A percentile compares a stretch with the other conserved stretches of the same genome.
phyloP scores from a whole-genome alignment of 2,888 invertebrate genomes.

The Magallana nippona region DNA sequence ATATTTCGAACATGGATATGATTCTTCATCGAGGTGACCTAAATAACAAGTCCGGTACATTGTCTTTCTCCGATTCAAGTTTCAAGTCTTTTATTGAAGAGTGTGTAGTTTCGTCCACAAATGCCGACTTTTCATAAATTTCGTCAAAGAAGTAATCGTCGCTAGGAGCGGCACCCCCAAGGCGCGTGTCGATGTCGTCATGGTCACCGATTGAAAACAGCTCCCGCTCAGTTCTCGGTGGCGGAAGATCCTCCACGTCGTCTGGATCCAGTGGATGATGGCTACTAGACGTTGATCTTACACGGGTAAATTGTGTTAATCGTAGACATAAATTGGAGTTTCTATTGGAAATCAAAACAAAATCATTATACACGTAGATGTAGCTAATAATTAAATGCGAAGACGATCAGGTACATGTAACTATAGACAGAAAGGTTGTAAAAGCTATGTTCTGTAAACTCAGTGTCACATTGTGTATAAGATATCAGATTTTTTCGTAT shows the following conservation, averaged over 20 bases:
- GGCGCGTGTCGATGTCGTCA: slow-evolving; percentile 57
- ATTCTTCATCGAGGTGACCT: slow-evolving; percentile 7
- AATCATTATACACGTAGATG: too few species aligned
- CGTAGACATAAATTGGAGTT: neutral
- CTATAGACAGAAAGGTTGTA: too few species aligned
- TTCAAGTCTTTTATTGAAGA: slow-evolving; percentile 46
- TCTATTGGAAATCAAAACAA: neutral
- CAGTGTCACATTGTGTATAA: too few species aligned
- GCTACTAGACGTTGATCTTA: slow-evolving; percentile 1
- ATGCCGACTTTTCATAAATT: slow-evolving; percentile 63
- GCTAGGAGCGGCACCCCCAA: slow-evolving; percentile 34
- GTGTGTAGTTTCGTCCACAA: slow-evolving; percentile 57
- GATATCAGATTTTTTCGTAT: too few species aligned
- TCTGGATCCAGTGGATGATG: slow-evolving; percentile 21
- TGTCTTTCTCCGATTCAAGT: neutral
- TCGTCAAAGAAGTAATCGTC: slow-evolving; percentile 64
- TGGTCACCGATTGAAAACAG: slow-evolving; percentile 59
- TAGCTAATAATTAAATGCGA: too few species aligned
- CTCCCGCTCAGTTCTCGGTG: slow-evolving; percentile 49
- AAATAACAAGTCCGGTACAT: slow-evolving; percentile 41
- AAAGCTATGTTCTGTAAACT: too few species aligned
- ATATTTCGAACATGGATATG: too few species aligned
- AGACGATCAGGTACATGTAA: too few species aligned
- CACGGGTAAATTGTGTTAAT: neutral
- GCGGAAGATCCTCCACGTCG: slow-evolving; percentile 39